Conservation (phyloP, 2,888 invertebrate species). For the Sylvicola cinctus region DNA sequence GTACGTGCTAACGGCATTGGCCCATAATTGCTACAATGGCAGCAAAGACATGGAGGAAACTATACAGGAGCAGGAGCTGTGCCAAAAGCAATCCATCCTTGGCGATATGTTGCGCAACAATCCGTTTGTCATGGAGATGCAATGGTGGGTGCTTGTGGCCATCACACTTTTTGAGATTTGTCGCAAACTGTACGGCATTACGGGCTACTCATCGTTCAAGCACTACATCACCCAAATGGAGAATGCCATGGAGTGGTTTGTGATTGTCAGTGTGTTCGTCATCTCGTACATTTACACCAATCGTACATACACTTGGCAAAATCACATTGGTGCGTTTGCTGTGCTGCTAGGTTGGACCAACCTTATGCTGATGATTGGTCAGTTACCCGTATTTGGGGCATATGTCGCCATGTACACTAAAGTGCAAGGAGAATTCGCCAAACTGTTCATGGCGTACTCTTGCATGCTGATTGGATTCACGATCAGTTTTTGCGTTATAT, state of each 20-base stretch:
- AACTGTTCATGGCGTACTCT: constrained; percentile 66
- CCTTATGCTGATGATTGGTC: constrained; percentile 79
- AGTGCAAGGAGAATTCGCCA: constrained; percentile 71
- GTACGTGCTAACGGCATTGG: constrained; percentile 62
- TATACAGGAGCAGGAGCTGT: constrained; percentile 48
- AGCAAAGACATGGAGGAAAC: constrained; percentile 55
- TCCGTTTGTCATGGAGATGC: constrained; percentile 58
- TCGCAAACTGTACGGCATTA: constrained; percentile 60
- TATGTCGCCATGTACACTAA: constrained; percentile 83
- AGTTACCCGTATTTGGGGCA: constrained; percentile 69
- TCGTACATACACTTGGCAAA: constrained; percentile 61
- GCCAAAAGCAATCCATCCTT: constrained; percentile 57
- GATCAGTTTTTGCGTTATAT: constrained; percentile 73
- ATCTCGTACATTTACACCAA: constrained; percentile 67
- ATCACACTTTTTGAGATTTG: constrained; percentile 62
- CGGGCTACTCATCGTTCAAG: constrained; percentile 59
- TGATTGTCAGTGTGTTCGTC: constrained; percentile 62
- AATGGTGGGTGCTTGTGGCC: constrained; percentile 62
- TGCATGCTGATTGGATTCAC: constrained; percentile 72
- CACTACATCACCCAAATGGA: constrained; percentile 69
- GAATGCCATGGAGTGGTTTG: constrained; percentile 75
- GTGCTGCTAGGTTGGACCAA: constrained; percentile 75
- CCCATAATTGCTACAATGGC: constrained; percentile 69
- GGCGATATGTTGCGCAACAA: constrained; percentile 54
- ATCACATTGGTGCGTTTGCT: constrained; percentile 69